Base-by-base conservation (phyloP, 2,888 invertebrate species). In the Glaucopsyche alexis region DNA sequence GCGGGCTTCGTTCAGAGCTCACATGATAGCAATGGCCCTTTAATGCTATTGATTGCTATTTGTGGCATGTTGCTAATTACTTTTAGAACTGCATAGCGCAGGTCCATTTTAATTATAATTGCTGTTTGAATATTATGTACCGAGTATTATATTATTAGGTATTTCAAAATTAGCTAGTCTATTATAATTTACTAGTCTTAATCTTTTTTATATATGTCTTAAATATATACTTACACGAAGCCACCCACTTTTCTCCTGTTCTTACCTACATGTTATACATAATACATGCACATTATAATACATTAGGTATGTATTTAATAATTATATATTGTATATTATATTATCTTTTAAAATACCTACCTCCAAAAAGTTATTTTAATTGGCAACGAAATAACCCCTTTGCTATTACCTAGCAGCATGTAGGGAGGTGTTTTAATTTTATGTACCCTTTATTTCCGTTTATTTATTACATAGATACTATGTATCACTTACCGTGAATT, bases 1-100 rank as follows among this genome's bases (percentile, higher is more conserved):
- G 75, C 81, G 79, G 74, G 77, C 85, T 75, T 81, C 81, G 73
- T 74, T 72, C 65, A 67, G 81, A 81, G 82, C 86, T 82, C 84
- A 85, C 81, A 85, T 84, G 82, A 82, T 83, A 85, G 83, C 82
- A 81, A 82, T 81, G 81, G 83, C 84, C 83, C 84, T 86, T 85
- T 67, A 83, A 84, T 80, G 80, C 82, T 90, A 88, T 88, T 86
- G 89, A 89, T 89, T 89, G 83, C 83, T 86, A 85, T 85, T 76
- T 76, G 76, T 73, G 75, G 76, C 72, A 75, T 73, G 64, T 71
- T 74, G 77, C 73, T 77, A 78, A 78, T 78, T 77, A 75, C 76
- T 72, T 73, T 49, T 71, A 60, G 64, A 71, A 72, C 29, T 72
- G 64, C 64, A 67, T 66, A 66, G 42, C 66, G n/a, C 40, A 66